Conservation (phyloP, 1,140 invertebrate genomes). For the Popillia japonica region DNA sequence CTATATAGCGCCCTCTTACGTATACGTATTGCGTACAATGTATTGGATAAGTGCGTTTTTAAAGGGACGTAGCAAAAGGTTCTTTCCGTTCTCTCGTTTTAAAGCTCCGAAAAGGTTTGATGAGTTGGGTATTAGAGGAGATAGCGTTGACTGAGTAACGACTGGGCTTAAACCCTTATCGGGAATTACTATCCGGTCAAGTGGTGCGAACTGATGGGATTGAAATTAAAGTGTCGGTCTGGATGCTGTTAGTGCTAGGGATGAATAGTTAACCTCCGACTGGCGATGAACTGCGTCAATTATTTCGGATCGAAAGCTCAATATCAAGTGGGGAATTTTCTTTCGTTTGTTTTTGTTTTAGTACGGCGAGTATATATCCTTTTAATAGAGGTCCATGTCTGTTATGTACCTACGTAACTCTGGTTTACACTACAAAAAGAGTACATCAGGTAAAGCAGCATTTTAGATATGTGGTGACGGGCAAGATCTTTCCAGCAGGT, state of each 20-base stretch:
- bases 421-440: too few relatives aligned
- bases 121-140: not conserved
- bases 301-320: not conserved
- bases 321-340: too few relatives aligned
- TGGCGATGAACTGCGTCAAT: not conserved
- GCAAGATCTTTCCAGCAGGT: too few relatives aligned
- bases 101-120: not conserved
- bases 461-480: too few relatives aligned
- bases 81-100: not conserved
- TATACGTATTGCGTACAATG: too few relatives aligned
- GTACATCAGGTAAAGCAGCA: too few relatives aligned
- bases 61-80: too few relatives aligned
- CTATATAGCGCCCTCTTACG: not conserved
- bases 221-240: conserved; percentile 14
- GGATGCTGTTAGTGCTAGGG: not conserved
- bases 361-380: too few relatives aligned
- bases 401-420: too few relatives aligned
- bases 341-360: too few relatives aligned
- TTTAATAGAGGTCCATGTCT: too few relatives aligned
- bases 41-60: not conserved
- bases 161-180: conserved; percentile 21
- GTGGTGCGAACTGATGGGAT: conserved; percentile 23
- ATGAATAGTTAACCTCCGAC: not conserved
- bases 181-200: conserved; percentile 25
- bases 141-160: not conserved